Evolutionary conservation across 2,797 vertebrate genomes (phyloP), one percentile per base, ranked within the genome.

Genomic region (Cynopterus sphinx): DNA sequence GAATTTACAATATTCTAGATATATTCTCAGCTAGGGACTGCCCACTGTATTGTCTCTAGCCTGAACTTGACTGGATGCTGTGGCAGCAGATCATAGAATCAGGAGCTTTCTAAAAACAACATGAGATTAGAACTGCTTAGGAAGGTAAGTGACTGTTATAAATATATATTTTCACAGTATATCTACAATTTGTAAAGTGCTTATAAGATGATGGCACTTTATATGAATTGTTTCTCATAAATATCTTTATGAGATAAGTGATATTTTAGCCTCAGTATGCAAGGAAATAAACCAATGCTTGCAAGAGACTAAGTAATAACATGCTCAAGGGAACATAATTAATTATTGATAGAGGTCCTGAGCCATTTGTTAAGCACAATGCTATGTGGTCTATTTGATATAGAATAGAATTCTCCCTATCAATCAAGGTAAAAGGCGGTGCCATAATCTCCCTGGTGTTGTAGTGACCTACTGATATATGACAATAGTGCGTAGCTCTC

Each of bases 241-340:
- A 57, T 49, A 95, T 43, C 36, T 90, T 91, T 82, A 81, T 41
- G 53, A 39, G 22, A 65, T 93, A 94, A 93, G 61, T 92, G 57
- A 41, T 95, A 93, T 90, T 96, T 93, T 91, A 87, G 39, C 5
- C 2, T 19, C 10, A 87, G 68, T 68, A 39, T 49, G 92, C 9
- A 91, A 87, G 41, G 26, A 92, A 86, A 51, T 57, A 57, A 93
- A 84, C 17, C 13, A 93, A 71, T 13, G 0, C n/a, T 90, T 73
- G 28, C 46, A 59, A 93, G 84, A 96, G 55, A 87, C 82, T 88
- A 75, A 95, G 70, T 75, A 75, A 96, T 90, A 87, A 79, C 55
- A 78, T 87, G 61, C 84, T 92, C n/a, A 65, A 57, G 53, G 77
- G 51, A 31, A 78, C 17, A 61, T 93, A 93, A 87, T 87, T 93